Evolutionary conservation across 2,888 invertebrate species (phyloP).

Genomic region (Caenorhabditis sulstoni): DNA sequence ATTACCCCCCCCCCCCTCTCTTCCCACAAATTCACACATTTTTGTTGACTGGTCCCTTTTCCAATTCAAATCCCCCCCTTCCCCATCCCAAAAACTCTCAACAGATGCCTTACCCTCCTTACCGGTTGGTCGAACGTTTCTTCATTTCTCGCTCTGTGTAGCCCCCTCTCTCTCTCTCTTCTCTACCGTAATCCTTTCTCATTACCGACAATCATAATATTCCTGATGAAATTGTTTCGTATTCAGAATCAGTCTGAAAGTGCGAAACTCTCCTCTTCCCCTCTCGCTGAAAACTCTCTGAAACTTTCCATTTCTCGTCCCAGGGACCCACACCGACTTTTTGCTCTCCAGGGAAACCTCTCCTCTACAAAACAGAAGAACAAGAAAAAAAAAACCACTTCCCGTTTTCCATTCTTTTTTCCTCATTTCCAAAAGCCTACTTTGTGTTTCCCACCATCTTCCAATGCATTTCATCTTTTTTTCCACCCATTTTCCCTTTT

Average conservation of each 20-base stretch:
- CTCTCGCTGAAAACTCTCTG: no score
- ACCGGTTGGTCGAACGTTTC: no score
- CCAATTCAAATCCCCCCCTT: background rate
- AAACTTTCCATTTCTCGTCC: no score
- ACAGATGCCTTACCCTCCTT: background rate
- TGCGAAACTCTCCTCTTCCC: no score
- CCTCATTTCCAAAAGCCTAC: no score
- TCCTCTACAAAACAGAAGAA: background rate
- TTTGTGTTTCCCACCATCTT: no score
- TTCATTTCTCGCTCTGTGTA: background rate
- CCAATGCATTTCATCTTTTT: no score
- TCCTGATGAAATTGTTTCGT: constrained; percentile 21
- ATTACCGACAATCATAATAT: constrained; percentile 20
- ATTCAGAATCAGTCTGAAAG: background rate
- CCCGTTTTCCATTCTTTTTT: no score
- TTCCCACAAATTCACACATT: background rate
- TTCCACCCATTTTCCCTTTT: no score
- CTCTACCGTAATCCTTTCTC: constrained; percentile 2
- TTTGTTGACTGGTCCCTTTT: background rate
- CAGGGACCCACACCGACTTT: no score
- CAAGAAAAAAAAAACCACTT: no score
- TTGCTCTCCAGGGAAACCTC: no score
- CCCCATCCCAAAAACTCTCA: background rate
- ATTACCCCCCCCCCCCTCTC: background rate
- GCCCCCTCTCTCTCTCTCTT: background rate